These are phyloP conservation scores for Danio jaintianensis DNA, from an alignment of 2,797 vertebrate species.

Conservation along the genomic window DNA sequence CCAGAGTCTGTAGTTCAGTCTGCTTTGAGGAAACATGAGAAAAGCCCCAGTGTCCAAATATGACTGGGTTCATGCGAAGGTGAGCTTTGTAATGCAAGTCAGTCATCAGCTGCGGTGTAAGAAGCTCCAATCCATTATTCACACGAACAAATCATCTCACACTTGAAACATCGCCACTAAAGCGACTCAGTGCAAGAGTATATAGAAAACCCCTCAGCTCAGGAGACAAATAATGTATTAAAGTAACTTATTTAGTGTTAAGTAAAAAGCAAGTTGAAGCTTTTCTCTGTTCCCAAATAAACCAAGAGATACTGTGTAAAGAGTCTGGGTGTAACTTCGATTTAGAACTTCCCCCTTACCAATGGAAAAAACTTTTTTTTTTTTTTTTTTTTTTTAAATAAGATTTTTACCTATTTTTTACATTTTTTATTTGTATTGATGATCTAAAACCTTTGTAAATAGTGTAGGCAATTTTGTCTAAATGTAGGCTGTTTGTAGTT, in stretches of 20 bases:
- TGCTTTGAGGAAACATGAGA: slow-evolving; percentile 63
- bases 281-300: too few relatives aligned
- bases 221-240: slow-evolving; percentile 12
- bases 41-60: slow-evolving; percentile 58
- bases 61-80: slow-evolving; percentile 60
- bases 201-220: slow-evolving; percentile 20
- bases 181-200: slow-evolving; percentile 28
- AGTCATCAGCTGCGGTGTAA: slow-evolving; percentile 48
- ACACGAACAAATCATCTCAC: slow-evolving; percentile 61
- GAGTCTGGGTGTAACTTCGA: not conserved
- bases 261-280: not conserved
- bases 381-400: not conserved
- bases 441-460: not conserved
- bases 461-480: not conserved
- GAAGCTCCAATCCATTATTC: slow-evolving; percentile 59
- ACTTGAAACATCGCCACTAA: slow-evolving; percentile 52
- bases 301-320: not conserved
- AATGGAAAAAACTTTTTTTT: not conserved
- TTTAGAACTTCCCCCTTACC: not conserved
- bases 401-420: too few relatives aligned
- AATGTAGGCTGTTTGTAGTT: not conserved
- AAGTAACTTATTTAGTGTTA: slow-evolving; percentile 22
- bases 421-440: too few relatives aligned
- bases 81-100: slow-evolving; percentile 62
- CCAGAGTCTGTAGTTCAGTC: slow-evolving; percentile 48